phyloP scores from a whole-genome alignment of 1,140 invertebrate species.

The Gerris buenoi region DNA sequence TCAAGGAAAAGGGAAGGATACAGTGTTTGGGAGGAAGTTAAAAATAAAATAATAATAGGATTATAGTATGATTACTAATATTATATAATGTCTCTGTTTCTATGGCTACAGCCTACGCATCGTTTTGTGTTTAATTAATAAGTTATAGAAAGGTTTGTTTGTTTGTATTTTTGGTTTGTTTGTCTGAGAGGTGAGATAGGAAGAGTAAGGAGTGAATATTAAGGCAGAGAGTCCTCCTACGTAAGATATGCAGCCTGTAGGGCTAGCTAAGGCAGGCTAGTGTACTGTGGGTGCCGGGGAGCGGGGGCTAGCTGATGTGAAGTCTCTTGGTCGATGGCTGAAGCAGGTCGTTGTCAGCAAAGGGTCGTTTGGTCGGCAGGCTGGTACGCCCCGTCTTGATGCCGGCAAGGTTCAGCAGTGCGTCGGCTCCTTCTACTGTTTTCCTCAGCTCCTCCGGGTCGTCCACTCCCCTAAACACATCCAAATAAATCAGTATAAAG shows the following conservation, averaged over 20 bases:
- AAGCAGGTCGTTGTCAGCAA: neutral
- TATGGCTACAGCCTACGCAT: too few relatives aligned
- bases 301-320: neutral
- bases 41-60: too few relatives aligned
- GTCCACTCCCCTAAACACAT: neutral
- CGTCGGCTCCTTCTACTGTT: conserved; percentile 57
- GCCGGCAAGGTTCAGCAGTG: conserved; percentile 54
- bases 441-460: conserved; percentile 50
- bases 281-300: neutral
- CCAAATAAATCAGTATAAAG: too few relatives aligned
- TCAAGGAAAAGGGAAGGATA: too few relatives aligned
- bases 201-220: too few relatives aligned
- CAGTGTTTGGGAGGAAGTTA: too few relatives aligned
- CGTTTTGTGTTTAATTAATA: too few relatives aligned
- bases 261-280: neutral
- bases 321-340: neutral
- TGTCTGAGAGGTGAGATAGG: too few relatives aligned
- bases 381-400: conserved; percentile 29
- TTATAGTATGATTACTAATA: too few relatives aligned
- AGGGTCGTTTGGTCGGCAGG: neutral
- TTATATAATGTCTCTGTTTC: too few relatives aligned
- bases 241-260: neutral
- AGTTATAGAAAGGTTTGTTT: too few relatives aligned
- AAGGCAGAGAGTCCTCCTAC: neutral
- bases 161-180: too few relatives aligned